Base-by-base conservation (phyloP, 1,140 invertebrate species). In the Conus betulinus region DNA sequence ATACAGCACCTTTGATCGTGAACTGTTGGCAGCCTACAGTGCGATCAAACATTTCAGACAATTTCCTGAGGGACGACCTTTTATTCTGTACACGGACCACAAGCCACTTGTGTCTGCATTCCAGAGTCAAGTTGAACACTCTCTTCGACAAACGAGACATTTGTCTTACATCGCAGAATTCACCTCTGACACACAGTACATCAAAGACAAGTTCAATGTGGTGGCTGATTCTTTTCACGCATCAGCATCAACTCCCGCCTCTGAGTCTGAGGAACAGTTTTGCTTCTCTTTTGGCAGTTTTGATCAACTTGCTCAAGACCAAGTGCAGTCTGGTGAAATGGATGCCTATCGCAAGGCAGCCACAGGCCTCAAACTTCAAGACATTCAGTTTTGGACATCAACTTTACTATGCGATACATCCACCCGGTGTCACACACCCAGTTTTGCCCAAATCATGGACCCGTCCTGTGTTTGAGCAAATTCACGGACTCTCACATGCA, bases 121-220 rank as follows among this genome's bases (percentile, higher is more conserved):
- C 67, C 39, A 20, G 52, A 67, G 25, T 39, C 85, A 86, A 63
- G 74, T 63, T 67, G 85, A 86, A 60, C 85, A 63, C 57, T 86
- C 85, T 67, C 85, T 63, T 67, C 85, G 85, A 17, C 85, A 86
- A 53, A 74, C 85, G 67, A 63, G 57, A 63, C 67, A 86, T 17
- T 27, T 86, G 15, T 86, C 85, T 39, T 86, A 67, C 85, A 86
- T 86, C 17, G 85, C 85, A 13, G 85, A 86, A n/a, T 74, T 86
- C 67, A 86, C 85, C 85, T 20, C 85, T 71, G 67, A 86, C 39
- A 86, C 74, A 25, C 67, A 74, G 51, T 71, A 86, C 85, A 85
- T 87, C 39, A 78, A 17, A 20, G 39, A 11, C 57, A 86, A 86
- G 85, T 79, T 79, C 78, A 79, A 79, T 79, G 78, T n/a, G 27